These are phyloP conservation scores for Aphidoletes aphidimyza DNA, from an alignment of 2,888 invertebrate genomes.

Conservation along the genomic window DNA sequence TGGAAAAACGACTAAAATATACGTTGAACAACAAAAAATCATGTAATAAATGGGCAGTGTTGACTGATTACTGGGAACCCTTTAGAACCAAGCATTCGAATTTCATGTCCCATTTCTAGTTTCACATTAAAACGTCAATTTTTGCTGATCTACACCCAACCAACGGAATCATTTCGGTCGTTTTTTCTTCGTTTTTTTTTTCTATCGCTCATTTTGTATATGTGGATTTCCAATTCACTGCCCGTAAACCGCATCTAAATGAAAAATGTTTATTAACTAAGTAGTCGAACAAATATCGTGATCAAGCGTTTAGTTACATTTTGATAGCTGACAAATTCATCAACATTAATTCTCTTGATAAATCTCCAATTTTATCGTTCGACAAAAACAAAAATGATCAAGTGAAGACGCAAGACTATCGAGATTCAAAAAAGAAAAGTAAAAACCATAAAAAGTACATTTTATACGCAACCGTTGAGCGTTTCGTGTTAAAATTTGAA, in stretches of 20 bases:
- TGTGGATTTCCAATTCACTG: conserved; percentile 1
- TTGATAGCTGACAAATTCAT: too few relatives aligned
- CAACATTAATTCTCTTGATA: too few relatives aligned
- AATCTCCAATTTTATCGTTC: too few relatives aligned
- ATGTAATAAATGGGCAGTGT: conserved; percentile 41
- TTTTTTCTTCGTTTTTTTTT: not conserved
- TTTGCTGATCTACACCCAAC: not conserved
- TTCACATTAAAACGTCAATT: not conserved
- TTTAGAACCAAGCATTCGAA: not conserved
- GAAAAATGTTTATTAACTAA: not conserved
- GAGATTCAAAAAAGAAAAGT: not conserved
- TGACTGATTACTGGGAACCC: too few relatives aligned
- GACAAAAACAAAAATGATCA: too few relatives aligned
- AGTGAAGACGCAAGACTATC: not conserved
- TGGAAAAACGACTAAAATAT: not conserved
- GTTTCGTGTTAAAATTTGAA: not conserved
- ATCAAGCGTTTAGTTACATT: not conserved
- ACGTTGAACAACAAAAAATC: not conserved
- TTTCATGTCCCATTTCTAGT: not conserved
- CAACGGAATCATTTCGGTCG: not conserved
- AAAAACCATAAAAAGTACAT: too few relatives aligned
- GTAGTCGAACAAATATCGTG: not conserved
- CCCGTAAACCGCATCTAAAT: conserved; percentile 12
- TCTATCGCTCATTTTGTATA: not conserved
- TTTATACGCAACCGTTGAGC: not conserved